Base-by-base conservation (phyloP, 2,797 vertebrate species). In the Podargus strigoides region DNA sequence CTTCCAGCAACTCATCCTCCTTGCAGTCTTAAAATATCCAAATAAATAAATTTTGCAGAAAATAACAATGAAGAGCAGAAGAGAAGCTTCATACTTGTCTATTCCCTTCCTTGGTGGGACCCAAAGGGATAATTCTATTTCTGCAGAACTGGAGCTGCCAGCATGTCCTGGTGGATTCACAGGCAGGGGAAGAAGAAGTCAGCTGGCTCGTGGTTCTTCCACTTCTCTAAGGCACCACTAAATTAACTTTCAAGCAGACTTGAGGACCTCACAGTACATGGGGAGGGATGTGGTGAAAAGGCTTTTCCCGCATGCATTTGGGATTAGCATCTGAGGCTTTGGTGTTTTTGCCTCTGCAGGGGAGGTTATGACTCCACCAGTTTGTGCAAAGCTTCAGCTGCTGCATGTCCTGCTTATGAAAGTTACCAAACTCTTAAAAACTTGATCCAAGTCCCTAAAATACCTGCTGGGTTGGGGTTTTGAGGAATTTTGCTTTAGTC, bases 311-410 rank as follows among this genome's bases (percentile, higher is more conserved):
- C 1, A 3, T 39, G 26, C 19, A 12, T 79, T 76, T 39, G 73
- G 59, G 73, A 73, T 59, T 23, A 39, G 41, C 68, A 80, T n/a
- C 36, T 52, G 81, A 89, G 28, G 7, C 17, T 62, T 44, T 0
- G 0, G 55, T 3, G 20, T 32, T 64, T 89, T 44, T 2, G 0
- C 37, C 55, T 56, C 28, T 4, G 0, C 20, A 8, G 32, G 41
- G 68, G 47, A 77, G 8, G 18, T 9, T 49, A 9, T 9, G 74
- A 11, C 15, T 58, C 66, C 23, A 14, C 12, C 66, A 46, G 23
- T 18, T 27, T 23, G 8, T 41, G 55, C 47, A 64, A 56, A 76
- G 22, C 17, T 66, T 49, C 73, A 52, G 19, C 52, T 3, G 4
- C 42, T 39, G 42, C 60, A 6, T 1, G 12, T 23, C 28, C 44